A percentile compares a stretch with the other conserved stretches of the same genome.
These are phyloP conservation scores for Anolis carolinensis DNA, from an alignment of 2,113 vertebrate genomes.

Conservation along the genomic window DNA sequence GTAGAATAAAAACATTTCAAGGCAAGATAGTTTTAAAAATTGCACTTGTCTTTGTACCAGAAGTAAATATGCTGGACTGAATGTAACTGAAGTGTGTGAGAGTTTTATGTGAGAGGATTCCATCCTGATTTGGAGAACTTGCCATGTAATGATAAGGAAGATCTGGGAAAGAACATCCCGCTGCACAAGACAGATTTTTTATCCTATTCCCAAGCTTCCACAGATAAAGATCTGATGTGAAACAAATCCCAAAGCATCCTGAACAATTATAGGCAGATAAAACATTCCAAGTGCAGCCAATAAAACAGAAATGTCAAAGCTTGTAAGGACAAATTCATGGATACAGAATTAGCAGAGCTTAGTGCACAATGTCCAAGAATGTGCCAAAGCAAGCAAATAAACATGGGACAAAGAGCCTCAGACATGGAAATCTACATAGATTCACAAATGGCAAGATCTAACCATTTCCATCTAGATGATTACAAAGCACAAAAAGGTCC, in stretches of 20 bases:
- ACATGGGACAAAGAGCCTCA: neutral
- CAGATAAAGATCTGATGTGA: neutral
- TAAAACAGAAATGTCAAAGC: neutral
- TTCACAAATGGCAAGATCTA: neutral
- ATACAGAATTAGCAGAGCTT: neutral
- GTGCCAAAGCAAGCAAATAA: neutral
- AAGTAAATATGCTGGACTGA: neutral
- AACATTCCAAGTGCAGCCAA: neutral
- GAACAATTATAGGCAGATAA: neutral
- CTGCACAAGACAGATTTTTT: rapidly evolving
- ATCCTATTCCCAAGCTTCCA: neutral
- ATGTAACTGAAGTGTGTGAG: neutral
- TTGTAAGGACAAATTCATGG: neutral
- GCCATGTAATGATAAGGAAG: conserved; percentile 13
- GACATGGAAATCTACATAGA: neutral
- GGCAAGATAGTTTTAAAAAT: neutral
- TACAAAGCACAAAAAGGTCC: neutral
- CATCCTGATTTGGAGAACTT: neutral
- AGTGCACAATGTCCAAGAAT: neutral
- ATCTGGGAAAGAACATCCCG: neutral
- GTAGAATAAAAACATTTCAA: neutral
- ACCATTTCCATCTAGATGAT: neutral
- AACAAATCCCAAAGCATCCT: neutral
- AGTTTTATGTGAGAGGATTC: neutral
- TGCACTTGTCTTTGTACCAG: neutral